phyloP scores from a whole-genome alignment of 1,140 invertebrate genomes.

The Calephelis virginiensis region DNA sequence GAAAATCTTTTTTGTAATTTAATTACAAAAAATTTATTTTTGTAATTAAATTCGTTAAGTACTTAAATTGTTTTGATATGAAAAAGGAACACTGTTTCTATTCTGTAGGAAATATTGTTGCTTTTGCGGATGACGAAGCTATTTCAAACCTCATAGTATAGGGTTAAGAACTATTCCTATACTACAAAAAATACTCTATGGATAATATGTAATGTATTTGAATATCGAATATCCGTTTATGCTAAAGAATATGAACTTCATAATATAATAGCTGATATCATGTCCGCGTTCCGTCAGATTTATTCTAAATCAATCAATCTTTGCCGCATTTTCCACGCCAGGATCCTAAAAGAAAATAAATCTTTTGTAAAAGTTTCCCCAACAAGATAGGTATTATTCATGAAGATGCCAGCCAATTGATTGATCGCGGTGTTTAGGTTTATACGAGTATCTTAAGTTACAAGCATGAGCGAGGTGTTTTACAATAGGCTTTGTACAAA shows the following conservation, averaged over 20 bases:
- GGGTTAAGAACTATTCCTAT: too few species aligned
- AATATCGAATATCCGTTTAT: too few species aligned
- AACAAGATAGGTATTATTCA: slow-evolving; percentile 71
- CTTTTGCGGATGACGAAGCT: too few species aligned
- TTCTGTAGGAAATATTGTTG: too few species aligned
- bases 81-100: too few species aligned
- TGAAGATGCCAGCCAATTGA: slow-evolving; percentile 63
- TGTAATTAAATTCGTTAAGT: too few species aligned
- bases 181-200: too few species aligned
- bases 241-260: slow-evolving; percentile 8
- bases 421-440: slow-evolving; percentile 60
- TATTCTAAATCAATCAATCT: slow-evolving; percentile 70
- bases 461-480: slow-evolving; percentile 29
- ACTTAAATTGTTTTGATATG: too few species aligned
- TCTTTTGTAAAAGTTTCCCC: slow-evolving; percentile 72
- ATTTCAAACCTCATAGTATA: too few species aligned
- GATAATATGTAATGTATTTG: too few species aligned
- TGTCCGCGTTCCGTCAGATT: slow-evolving; percentile 52
- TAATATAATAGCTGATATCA: slow-evolving; percentile 30
- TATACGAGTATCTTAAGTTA: slow-evolving; percentile 37
- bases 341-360: slow-evolving; percentile 60
- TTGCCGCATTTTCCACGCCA: slow-evolving; percentile 53
- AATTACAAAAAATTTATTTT: too few species aligned
- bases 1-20: too few species aligned
- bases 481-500: slow-evolving; percentile 12